Percentiles rank a stretch among this genome's conserved stretches.
These are phyloP conservation scores for Hestina assimilis DNA, from an alignment of 1,140 invertebrate species.

Conservation along the genomic window DNA sequence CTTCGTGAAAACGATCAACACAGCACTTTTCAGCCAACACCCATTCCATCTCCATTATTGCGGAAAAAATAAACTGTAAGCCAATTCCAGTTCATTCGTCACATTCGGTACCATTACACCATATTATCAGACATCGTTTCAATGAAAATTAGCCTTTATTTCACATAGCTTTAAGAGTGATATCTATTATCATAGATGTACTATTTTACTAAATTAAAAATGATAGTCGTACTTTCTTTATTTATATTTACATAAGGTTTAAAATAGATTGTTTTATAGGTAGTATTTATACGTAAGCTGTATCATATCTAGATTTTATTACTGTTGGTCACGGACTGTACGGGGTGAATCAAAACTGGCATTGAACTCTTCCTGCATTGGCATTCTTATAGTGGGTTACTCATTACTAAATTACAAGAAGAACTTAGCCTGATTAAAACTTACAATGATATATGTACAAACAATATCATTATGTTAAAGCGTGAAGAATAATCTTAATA, in stretches of 20 bases:
- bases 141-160: background rate
- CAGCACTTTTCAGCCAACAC: conserved; percentile 20
- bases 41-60: conserved; percentile 24
- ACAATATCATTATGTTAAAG: no score
- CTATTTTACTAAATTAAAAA: background rate
- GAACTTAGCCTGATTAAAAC: background rate
- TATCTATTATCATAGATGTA: conserved; percentile 2
- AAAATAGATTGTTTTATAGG: background rate
- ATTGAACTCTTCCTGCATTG: conserved; percentile 17
- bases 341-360: conserved; percentile 24
- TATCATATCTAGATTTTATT: conserved; percentile 28
- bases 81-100: conserved; percentile 29
- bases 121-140: background rate
- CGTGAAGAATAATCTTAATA: no score
- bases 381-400: background rate
- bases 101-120: conserved; percentile 26
- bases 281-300: background rate
- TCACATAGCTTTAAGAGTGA: background rate
- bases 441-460: no score
- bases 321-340: conserved; percentile 27
- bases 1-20: conserved; percentile 12
- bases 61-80: conserved; percentile 24
- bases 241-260: background rate
- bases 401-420: background rate
- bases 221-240: background rate